These are phyloP conservation scores for Corythaeola cristata DNA, from an alignment of 2,113 vertebrate species.

Conservation along the genomic window DNA sequence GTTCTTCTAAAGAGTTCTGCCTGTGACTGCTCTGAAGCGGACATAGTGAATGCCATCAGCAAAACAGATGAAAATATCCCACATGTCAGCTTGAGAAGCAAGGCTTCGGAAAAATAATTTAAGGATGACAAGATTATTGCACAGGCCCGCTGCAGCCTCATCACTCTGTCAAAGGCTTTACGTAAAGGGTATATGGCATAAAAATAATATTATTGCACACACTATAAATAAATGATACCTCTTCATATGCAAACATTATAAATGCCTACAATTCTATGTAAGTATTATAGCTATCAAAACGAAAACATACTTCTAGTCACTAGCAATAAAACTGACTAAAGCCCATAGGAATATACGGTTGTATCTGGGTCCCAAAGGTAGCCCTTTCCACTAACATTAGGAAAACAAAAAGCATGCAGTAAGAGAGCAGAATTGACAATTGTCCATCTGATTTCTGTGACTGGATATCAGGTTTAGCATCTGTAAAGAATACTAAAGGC, in stretches of 20 bases:
- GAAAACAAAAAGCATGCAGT: not conserved
- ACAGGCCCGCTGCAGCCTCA: not conserved
- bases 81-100: not conserved
- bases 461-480: not conserved
- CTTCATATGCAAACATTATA: not conserved
- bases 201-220: not conserved
- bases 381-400: not conserved
- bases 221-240: not conserved
- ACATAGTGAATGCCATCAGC: conserved; percentile 20
- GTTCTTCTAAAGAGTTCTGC: conserved; percentile 32
- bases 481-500: not conserved
- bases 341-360: not conserved
- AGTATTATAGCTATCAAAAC: not conserved
- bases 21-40: conserved; percentile 5
- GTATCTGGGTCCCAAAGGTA: not conserved
- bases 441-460: not conserved
- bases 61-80: conserved; percentile 53
- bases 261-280: not conserved
- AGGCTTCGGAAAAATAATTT: conserved; percentile 31
- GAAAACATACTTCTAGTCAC: not conserved
- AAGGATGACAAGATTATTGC: conserved; percentile 25
- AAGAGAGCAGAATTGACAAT: not conserved
- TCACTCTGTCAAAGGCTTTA: conserved; percentile 12
- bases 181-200: not conserved
- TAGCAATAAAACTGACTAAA: not conserved